These are phyloP conservation scores for Raja brachyura DNA, from an alignment of 2,113 vertebrate species.

Conservation along the genomic window DNA sequence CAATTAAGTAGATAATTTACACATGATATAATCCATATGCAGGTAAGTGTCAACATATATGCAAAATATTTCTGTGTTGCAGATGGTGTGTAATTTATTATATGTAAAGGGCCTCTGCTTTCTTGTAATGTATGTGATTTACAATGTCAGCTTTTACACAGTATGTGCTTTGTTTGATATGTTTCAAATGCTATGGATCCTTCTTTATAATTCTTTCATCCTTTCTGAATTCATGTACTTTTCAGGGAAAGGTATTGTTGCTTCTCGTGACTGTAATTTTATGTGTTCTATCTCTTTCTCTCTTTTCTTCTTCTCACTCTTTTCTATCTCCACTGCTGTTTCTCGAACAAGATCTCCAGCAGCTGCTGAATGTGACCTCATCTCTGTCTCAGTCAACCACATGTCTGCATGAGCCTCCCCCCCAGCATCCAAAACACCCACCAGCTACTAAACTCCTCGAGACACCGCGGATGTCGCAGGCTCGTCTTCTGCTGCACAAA, in stretches of 20 bases:
- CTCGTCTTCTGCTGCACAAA: conserved; percentile 39
- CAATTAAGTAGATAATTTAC: neutral
- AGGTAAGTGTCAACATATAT: neutral
- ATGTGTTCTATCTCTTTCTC: conserved; percentile 19
- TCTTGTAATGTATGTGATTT: neutral
- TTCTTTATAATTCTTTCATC: conserved; percentile 10
- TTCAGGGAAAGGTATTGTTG: neutral
- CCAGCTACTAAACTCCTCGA: conserved; percentile 42
- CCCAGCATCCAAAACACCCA: conserved; percentile 40
- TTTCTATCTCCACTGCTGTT: conserved; percentile 2
- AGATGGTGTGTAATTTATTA: neutral
- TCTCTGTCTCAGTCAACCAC: conserved; percentile 39
- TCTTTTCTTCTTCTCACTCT: neutral
- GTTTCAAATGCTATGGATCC: neutral
- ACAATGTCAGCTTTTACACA: neutral
- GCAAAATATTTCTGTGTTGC: too few relatives aligned
- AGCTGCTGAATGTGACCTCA: conserved; percentile 35
- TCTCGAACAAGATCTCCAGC: conserved; percentile 38
- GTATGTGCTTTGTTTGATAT: neutral
- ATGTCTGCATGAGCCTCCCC: conserved; percentile 25
- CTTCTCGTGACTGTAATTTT: conserved; percentile 9
- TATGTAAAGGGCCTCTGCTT: neutral
- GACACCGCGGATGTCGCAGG: conserved; percentile 38
- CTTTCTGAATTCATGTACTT: conserved; percentile 21
- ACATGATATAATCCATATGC: neutral